These are phyloP conservation scores for Oceanites oceanicus DNA, from an alignment of 2,113 vertebrate species.

Conservation along the genomic window DNA sequence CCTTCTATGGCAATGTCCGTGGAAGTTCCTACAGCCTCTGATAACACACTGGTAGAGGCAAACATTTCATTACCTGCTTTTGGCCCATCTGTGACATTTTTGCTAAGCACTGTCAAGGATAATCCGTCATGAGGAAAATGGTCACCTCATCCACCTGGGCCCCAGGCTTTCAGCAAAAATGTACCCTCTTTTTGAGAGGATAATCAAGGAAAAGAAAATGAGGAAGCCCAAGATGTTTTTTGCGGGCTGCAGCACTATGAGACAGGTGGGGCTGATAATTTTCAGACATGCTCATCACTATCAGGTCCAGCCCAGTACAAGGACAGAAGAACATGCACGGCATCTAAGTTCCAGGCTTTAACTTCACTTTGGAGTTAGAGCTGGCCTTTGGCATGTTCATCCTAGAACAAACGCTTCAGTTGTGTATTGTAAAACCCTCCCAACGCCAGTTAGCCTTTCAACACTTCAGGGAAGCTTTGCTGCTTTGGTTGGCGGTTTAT, in stretches of 20 bases:
- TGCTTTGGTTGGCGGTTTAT: background rate
- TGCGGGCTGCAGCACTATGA: background rate
- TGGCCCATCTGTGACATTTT: conserved; percentile 17
- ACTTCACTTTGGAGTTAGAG: background rate
- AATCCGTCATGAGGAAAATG: conserved; percentile 51
- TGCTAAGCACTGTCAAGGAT: conserved; percentile 41
- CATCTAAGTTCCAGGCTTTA: background rate
- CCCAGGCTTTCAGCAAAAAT: conserved; percentile 4
- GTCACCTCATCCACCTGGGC: background rate
- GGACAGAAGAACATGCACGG: background rate
- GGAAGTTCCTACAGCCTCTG: background rate
- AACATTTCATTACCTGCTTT: background rate
- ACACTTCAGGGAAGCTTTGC: background rate
- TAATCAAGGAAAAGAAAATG: conserved; percentile 4
- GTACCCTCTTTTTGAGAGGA: background rate
- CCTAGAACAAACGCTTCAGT: background rate
- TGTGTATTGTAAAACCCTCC: background rate
- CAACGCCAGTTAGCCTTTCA: background rate
- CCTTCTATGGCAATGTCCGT: background rate
- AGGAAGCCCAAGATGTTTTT: background rate
- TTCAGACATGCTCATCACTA: background rate
- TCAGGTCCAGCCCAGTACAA: background rate
- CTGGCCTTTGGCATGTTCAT: background rate
- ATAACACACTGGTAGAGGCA: background rate
- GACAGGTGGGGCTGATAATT: background rate